Conservation (phyloP, 2,113 vertebrate genomes). For the Sylvia atricapilla region DNA sequence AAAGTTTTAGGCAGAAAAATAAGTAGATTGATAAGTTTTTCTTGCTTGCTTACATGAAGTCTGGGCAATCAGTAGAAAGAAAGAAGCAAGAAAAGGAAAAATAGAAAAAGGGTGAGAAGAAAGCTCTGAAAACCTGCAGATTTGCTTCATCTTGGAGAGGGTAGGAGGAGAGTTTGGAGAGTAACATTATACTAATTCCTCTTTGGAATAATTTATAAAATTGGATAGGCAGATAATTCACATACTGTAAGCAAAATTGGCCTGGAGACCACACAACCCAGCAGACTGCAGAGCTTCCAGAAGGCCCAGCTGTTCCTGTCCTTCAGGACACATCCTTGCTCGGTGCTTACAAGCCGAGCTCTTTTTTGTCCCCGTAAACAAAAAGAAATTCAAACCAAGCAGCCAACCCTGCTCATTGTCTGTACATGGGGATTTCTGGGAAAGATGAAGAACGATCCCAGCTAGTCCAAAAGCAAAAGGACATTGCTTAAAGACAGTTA, state of each 20-base stretch:
- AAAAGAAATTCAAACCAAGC: slow-evolving; percentile 43
- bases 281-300: neutral
- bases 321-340: slow-evolving; percentile 48
- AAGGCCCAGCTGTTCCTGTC: slow-evolving; percentile 69
- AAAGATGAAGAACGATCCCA: neutral
- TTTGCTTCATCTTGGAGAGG: neutral
- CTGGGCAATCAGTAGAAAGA: neutral
- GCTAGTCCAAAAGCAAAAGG: slow-evolving; percentile 25
- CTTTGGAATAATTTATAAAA: neutral
- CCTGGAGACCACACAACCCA: neutral
- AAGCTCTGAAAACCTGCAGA: neutral
- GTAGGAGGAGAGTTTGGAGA: neutral
- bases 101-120: neutral
- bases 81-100: neutral
- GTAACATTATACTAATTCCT: neutral
- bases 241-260: neutral
- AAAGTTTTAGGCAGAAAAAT: neutral
- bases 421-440: neutral
- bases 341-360: neutral
- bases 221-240: neutral
- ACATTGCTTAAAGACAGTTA: neutral
- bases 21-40: neutral
- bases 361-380: slow-evolving; percentile 54
- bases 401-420: neutral
- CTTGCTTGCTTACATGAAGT: neutral